Conservation (phyloP, 2,113 vertebrate genomes). For the Centrocercus urophasianus region DNA sequence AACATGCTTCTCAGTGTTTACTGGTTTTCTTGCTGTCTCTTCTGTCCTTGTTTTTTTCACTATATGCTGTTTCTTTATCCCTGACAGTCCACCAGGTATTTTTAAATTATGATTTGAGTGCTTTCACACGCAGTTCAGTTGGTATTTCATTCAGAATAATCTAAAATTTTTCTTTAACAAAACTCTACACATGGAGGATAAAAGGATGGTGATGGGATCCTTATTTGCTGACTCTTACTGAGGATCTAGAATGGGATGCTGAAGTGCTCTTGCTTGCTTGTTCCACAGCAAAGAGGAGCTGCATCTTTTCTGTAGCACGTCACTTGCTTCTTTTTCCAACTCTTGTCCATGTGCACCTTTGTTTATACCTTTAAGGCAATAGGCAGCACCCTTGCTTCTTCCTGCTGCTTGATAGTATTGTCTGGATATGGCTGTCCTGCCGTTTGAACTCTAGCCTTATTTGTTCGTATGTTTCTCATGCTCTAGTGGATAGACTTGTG, state of each 20-base stretch:
- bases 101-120: neutral
- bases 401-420: neutral
- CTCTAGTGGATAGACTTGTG: neutral
- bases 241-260: neutral
- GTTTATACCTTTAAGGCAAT: neutral
- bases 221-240: neutral
- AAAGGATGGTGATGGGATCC: neutral
- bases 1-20: neutral
- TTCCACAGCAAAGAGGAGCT: neutral
- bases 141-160: neutral
- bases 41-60: neutral
- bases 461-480: neutral
- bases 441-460: neutral
- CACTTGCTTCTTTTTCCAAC: neutral
- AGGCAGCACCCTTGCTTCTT: neutral
- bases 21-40: neutral
- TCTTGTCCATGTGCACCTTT: neutral
- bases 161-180: neutral
- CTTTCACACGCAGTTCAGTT: neutral
- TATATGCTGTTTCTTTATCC: neutral
- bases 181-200: fast-evolving
- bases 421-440: neutral
- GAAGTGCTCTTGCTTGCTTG: neutral
- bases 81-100: neutral
- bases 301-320: neutral